Evolutionary conservation across 2,113 vertebrate genomes (phyloP).

Genomic region (Hystrix cristata): DNA sequence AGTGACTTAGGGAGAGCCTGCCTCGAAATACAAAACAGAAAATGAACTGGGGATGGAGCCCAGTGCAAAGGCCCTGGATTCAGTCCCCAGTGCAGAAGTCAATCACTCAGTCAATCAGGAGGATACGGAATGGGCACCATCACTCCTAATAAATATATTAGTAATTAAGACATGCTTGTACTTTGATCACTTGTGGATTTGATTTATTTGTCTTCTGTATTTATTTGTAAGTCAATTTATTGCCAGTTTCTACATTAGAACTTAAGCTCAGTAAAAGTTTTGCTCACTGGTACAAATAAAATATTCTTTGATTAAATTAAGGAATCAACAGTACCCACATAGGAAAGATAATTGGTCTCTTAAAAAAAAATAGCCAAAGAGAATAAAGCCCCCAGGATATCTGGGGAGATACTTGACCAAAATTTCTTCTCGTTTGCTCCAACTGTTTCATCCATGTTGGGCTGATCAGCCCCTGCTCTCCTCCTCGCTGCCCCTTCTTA

Average conservation of each 20-base stretch:
- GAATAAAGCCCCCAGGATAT: background rate
- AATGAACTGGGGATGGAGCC: background rate
- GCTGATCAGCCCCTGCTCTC: background rate
- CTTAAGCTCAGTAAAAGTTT: background rate
- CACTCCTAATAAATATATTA: background rate
- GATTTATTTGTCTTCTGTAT: background rate
- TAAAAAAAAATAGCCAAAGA: background rate
- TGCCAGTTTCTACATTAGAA: background rate
- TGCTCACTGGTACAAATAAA: background rate
- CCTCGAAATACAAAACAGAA: background rate
- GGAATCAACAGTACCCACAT: background rate
- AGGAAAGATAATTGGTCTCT: background rate
- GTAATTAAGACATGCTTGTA: background rate
- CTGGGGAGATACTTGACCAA: background rate
- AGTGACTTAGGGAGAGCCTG: background rate
- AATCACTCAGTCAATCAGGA: background rate
- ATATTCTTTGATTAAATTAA: background rate
- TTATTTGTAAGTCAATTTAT: background rate
- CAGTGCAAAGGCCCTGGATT: background rate
- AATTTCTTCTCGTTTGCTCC: background rate
- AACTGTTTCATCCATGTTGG: background rate
- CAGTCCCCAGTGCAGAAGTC: background rate
- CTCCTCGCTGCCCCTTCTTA: background rate
- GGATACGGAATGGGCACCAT: background rate
- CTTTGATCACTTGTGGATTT: background rate